Conservation (phyloP, 2,797 vertebrate genomes). For the Argentina silus region DNA sequence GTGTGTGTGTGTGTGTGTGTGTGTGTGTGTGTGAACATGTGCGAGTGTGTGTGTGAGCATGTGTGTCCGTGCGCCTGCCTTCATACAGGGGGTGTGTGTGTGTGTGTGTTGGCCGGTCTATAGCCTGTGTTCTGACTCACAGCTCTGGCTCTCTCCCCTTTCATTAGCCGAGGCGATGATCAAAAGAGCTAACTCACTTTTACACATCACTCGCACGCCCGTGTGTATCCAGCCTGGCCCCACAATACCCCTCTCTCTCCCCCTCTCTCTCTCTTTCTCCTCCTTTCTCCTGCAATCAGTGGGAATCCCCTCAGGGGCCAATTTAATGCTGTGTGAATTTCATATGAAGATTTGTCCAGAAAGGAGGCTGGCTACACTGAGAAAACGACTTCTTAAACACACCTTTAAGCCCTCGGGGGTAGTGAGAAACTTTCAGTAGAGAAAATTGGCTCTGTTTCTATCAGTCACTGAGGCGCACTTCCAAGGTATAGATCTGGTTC, state of each 20-base stretch:
- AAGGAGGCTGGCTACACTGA: constrained; percentile 34
- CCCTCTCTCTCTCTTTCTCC: too few relatives aligned
- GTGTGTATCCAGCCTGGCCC: constrained; percentile 54
- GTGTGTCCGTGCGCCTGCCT: constrained; percentile 15
- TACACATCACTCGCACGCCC: constrained; percentile 40
- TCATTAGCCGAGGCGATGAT: constrained; percentile 67
- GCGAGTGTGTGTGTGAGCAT: constrained; percentile 4
- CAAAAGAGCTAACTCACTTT: constrained; percentile 63
- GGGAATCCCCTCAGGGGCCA: constrained; percentile 78
- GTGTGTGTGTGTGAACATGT: constrained; percentile 8
- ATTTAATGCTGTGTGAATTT: constrained; percentile 78
- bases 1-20: constrained; percentile 4
- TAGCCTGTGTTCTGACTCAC: constrained; percentile 4
- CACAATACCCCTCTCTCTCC: constrained; percentile 52
- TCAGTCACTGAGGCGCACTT: not conserved
- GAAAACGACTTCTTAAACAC: constrained; percentile 43
- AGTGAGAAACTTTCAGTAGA: constrained; percentile 28
- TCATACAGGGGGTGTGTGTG: not conserved
- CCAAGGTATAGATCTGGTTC: not conserved
- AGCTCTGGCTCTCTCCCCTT: constrained; percentile 51
- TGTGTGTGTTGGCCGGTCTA: not conserved
- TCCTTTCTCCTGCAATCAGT: constrained; percentile 63
- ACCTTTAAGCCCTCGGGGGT: constrained; percentile 54
- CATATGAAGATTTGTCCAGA: constrained; percentile 70
- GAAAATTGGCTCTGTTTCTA: constrained; percentile 20